These are phyloP conservation scores for Paracentrotus lividus DNA, from an alignment of 53 echinoderm and acorn worm genomes.

Conservation along the genomic window DNA sequence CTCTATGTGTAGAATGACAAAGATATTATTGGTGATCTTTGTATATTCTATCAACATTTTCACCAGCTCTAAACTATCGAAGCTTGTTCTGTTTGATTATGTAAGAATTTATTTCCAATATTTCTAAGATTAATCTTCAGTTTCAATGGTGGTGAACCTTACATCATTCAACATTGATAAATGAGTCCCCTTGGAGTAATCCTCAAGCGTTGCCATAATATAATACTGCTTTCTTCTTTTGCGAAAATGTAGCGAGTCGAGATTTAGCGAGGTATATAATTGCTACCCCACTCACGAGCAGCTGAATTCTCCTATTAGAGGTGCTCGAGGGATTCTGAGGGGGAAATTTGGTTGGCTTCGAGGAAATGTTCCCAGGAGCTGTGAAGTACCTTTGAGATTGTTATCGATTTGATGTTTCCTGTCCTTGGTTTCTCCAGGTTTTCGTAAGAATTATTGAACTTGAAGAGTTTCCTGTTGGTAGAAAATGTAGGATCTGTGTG, in stretches of 20 bases:
- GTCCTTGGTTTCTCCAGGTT: neutral
- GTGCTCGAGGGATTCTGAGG: neutral
- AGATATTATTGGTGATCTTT: too few species aligned
- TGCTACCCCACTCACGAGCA: neutral
- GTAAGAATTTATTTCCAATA: too few species aligned
- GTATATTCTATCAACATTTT: too few species aligned
- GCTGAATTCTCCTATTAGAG: neutral
- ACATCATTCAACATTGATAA: neutral
- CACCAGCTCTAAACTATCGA: too few species aligned
- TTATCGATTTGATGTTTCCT: neutral
- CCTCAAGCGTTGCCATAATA: neutral
- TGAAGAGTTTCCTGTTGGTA: neutral
- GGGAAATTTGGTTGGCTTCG: neutral
- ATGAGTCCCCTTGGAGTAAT: neutral
- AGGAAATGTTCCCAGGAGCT: neutral
- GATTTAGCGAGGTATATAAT: neutral
- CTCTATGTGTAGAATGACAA: too few species aligned
- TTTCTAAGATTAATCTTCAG: too few species aligned
- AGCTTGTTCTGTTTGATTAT: too few species aligned
- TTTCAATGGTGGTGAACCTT: neutral
- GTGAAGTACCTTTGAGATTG: neutral
- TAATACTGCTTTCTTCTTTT: slow-evolving; percentile 19
- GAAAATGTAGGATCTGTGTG: neutral
- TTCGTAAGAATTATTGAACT: neutral
- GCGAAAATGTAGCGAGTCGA: neutral